Base-by-base conservation (phyloP, 2,888 invertebrate genomes). In the Philereme transversata region DNA sequence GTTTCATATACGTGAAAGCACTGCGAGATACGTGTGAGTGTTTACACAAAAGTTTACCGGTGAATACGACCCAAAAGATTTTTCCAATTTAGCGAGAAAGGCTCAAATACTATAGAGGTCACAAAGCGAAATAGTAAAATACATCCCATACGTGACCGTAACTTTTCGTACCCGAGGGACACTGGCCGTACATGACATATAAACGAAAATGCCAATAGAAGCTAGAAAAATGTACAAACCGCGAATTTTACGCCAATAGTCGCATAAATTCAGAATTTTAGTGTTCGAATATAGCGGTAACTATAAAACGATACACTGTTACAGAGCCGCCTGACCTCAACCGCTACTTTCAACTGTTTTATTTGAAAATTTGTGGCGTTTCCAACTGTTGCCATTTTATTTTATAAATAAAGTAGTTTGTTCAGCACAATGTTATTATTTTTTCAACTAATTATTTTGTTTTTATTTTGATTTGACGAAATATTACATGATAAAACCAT, bases 31-130 rank as follows among this genome's bases (percentile, higher is more conserved):
- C 68, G 61, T 65, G 64, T 68, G 73, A 79, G 75, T 82, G 78
- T 79, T 81, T 79, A 79, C 77, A 78, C 75, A 80, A 82, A 79
- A 81, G 70, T 83, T 81, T 77, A 73, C 73, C 35, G 76, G 73
- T 76, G 77, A 81, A 81, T 77, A 76, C 71, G 72, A 75, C 64
- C 74, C 66, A 73, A 84, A 83, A 85, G 82, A 82, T 84, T 85
- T 86, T 86, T 84, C 80, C 86, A 86, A 87, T 88, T 88, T 83
- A 73, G 77, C 76, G 79, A 81, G 76, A 85, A 83, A 81, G 84
- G 80, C 77, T 77, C 77, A 71, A 75, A 81, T 77, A 75, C 75
- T 75, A 67, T 72, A 75, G 79, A 79, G 83, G 82, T 84, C 81
- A 79, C 81, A 82, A 78, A 78, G 78, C 78, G 81, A 83, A 65